These are phyloP conservation scores for Steatocranus sp. DNA, from an alignment of 2,797 vertebrate species.

Conservation along the genomic window DNA sequence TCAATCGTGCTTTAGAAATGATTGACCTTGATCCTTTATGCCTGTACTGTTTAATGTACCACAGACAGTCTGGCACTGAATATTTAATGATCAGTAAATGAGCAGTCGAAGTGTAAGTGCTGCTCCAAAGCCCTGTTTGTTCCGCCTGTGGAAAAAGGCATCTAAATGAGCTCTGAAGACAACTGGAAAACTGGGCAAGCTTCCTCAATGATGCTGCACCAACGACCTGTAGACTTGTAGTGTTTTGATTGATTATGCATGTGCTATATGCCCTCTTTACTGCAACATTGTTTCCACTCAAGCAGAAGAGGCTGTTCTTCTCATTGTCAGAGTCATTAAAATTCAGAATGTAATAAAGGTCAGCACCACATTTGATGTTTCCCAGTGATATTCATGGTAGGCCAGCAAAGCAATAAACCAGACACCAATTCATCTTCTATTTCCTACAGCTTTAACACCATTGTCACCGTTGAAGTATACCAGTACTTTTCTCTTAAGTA, in stretches of 20 bases:
- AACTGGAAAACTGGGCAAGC: background rate
- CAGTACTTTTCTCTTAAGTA: background rate
- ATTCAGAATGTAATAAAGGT: constrained; percentile 22
- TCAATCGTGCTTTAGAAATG: background rate
- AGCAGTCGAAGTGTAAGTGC: background rate
- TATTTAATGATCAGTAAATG: constrained; percentile 22
- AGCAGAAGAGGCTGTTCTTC: constrained; percentile 26
- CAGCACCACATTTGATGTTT: constrained; percentile 13
- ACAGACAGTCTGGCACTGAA: constrained; percentile 8
- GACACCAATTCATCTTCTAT: background rate
- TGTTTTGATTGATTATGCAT: background rate
- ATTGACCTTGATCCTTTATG: background rate
- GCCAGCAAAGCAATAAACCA: constrained; percentile 9
- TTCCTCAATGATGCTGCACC: background rate
- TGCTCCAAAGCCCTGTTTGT: background rate
- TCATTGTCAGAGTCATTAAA: background rate
- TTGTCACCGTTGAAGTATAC: background rate
- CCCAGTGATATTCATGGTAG: background rate
- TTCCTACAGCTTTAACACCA: background rate
- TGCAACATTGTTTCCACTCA: background rate
- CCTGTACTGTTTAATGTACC: constrained; percentile 14
- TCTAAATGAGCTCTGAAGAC: background rate
- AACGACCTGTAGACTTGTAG: background rate
- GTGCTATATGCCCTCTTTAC: background rate
- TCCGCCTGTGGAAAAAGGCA: background rate